Percentiles rank a stretch among this genome's conserved stretches.
phyloP scores from a whole-genome alignment of 2,113 vertebrate species.

The Lepus timidus region DNA sequence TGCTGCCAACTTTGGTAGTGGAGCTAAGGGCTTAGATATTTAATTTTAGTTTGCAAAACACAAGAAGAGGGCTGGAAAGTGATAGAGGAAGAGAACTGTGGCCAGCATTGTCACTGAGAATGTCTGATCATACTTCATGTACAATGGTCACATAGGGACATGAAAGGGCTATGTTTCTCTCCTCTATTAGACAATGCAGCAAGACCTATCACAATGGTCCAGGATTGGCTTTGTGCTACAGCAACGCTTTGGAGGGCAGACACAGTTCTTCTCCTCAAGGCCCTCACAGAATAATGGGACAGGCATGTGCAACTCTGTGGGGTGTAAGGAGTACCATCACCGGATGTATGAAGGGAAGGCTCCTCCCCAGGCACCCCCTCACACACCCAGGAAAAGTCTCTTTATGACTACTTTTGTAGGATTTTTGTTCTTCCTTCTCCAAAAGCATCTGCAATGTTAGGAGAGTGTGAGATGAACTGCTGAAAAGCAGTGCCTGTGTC shows the following conservation, averaged over 20 bases:
- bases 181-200: neutral
- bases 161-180: neutral
- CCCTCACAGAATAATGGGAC: neutral
- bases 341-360: fast-evolving
- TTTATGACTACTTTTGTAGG: neutral
- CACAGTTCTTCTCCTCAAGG: fast-evolving
- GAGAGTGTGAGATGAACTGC: neutral
- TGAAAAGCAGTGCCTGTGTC: neutral
- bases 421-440: neutral
- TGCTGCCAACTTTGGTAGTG: neutral
- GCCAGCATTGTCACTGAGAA: neutral
- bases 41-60: neutral
- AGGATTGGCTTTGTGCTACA: neutral
- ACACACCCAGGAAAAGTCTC: neutral
- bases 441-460: neutral
- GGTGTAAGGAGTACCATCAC: neutral
- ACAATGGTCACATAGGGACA: too few species aligned
- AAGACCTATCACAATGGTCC: neutral
- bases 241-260: neutral
- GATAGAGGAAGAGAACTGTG: neutral
- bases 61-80: neutral
- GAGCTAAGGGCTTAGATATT: neutral
- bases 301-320: fast-evolving
- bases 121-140: neutral
- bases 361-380: neutral